phyloP scores from a whole-genome alignment of 2,113 vertebrate genomes.

The Callionymus lyra region DNA sequence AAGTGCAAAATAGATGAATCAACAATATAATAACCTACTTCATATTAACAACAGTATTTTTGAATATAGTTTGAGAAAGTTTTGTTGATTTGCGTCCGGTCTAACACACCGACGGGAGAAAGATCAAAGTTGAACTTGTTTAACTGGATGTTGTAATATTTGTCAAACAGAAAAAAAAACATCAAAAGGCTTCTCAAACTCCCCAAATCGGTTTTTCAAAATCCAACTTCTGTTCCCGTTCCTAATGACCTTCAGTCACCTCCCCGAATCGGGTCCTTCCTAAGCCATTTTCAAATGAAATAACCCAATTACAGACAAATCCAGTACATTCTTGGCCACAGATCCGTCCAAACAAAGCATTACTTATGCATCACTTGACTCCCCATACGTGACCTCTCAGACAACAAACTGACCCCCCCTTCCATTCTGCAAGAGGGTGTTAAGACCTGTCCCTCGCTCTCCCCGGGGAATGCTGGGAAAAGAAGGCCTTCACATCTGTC shows the following conservation, averaged over 20 bases:
- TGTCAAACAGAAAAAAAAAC: too few relatives aligned
- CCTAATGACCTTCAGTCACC: slow-evolving; percentile 10
- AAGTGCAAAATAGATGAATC: too few relatives aligned
- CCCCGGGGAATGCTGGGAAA: slow-evolving; percentile 70
- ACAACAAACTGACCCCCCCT: slow-evolving; percentile 40
- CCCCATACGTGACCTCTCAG: slow-evolving; percentile 43
- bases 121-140: too few relatives aligned
- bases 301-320: slow-evolving; percentile 48
- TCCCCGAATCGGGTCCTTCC: slow-evolving; percentile 20
- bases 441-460: slow-evolving; percentile 53
- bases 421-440: slow-evolving; percentile 39
- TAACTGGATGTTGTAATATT: too few relatives aligned
- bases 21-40: too few relatives aligned
- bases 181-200: too few relatives aligned
- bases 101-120: too few relatives aligned
- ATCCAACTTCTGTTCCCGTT: slow-evolving; percentile 10
- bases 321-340: slow-evolving; percentile 33
- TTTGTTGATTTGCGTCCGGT: too few relatives aligned
- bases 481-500: slow-evolving; percentile 66
- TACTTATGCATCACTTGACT: slow-evolving; percentile 54
- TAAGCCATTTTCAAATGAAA: slow-evolving; percentile 31
- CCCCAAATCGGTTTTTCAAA: too few relatives aligned
- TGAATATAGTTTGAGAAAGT: too few relatives aligned
- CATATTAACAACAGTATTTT: too few relatives aligned
- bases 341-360: slow-evolving; percentile 52